These are phyloP conservation scores for Andrena hattorfiana DNA, from an alignment of 2,888 invertebrate species.

Conservation along the genomic window DNA sequence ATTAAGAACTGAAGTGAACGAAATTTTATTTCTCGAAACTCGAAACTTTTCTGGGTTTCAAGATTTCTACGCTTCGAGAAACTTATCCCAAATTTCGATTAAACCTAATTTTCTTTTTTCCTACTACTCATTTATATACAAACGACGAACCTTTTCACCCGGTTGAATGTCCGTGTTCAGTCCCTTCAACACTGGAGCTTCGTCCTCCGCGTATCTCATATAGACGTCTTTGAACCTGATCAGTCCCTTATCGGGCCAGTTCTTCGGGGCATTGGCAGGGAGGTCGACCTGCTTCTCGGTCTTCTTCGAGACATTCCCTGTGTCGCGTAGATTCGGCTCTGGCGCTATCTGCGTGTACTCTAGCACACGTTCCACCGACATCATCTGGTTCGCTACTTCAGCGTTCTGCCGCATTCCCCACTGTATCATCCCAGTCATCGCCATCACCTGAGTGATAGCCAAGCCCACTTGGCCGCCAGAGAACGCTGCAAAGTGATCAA, in stretches of 20 bases:
- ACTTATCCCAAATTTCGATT: too few relatives aligned
- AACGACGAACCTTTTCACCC: conserved; percentile 81
- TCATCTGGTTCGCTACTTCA: conserved; percentile 91
- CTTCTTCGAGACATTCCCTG: conserved; percentile 63
- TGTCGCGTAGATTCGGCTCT: conserved; percentile 84
- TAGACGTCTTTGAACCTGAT: conserved; percentile 82
- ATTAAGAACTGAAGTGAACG: too few relatives aligned
- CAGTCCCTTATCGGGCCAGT: conserved; percentile 81
- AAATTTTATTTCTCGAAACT: too few relatives aligned
- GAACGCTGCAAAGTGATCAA: conserved; percentile 61
- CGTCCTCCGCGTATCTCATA: conserved; percentile 85
- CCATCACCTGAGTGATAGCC: conserved; percentile 85
- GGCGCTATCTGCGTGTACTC: conserved; percentile 91
- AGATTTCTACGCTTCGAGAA: too few relatives aligned
- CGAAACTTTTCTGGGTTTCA: too few relatives aligned
- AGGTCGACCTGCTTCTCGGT: conserved; percentile 48
- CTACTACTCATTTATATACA: too few relatives aligned
- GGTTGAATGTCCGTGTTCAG: conserved; percentile 82
- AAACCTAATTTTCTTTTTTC: too few relatives aligned
- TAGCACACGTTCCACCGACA: conserved; percentile 93
- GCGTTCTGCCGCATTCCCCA: conserved; percentile 95
- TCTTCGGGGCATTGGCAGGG: conserved; percentile 65
- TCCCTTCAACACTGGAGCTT: conserved; percentile 85
- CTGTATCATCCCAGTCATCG: conserved; percentile 86
- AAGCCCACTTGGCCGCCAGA: conserved; percentile 84